Evolutionary conservation across 2,797 vertebrate genomes (phyloP).

Genomic region (Harpagifer antarcticus): DNA sequence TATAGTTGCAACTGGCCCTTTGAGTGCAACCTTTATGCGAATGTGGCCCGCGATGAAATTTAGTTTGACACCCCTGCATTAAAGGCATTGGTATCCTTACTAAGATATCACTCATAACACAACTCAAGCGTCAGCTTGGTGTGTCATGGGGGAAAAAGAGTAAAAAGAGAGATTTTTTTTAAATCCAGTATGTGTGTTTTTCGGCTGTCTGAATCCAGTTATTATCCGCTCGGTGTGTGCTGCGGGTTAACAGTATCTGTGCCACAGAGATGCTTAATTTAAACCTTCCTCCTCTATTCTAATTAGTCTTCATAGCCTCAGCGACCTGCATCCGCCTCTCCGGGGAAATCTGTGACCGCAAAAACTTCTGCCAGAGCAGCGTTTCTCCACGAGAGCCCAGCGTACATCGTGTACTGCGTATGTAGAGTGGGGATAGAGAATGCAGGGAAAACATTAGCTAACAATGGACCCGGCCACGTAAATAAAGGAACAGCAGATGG

Average conservation of each 20-base stretch:
- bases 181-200: conserved; percentile 16
- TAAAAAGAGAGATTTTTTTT: neutral
- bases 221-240: conserved; percentile 15
- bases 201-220: conserved; percentile 34
- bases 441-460: neutral
- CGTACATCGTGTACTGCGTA: neutral
- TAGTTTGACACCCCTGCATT: no score
- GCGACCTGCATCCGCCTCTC: conserved; percentile 64
- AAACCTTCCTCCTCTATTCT: conserved; percentile 73
- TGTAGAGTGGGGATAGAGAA: neutral
- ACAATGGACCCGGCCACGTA: conserved; percentile 15
- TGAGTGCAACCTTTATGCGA: no score
- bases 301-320: conserved; percentile 77
- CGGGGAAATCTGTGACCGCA: conserved; percentile 65
- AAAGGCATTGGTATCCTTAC: no score
- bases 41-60: no score
- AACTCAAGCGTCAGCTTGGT: conserved; percentile 5
- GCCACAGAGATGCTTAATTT: conserved; percentile 80
- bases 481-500: conserved; percentile 44
- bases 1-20: no score
- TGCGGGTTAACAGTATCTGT: conserved; percentile 75
- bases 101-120: neutral
- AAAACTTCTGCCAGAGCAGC: conserved; percentile 59
- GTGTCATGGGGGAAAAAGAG: neutral
- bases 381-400: conserved; percentile 49